These are phyloP conservation scores for Ia io DNA, from an alignment of 2,113 vertebrate genomes.

Conservation along the genomic window DNA sequence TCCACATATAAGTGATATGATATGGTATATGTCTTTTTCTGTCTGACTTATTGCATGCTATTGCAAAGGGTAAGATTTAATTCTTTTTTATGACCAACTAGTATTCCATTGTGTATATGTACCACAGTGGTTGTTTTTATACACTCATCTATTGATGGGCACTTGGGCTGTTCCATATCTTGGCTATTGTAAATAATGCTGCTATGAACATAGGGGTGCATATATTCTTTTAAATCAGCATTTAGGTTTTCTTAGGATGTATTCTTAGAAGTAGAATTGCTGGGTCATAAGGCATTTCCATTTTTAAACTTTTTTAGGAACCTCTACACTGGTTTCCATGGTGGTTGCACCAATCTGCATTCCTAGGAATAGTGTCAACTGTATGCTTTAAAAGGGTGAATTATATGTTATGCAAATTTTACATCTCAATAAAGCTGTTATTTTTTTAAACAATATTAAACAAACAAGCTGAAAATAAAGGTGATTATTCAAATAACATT, in stretches of 20 bases:
- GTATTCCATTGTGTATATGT: not conserved
- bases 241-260: not conserved
- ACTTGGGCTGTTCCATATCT: not conserved
- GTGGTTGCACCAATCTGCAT: not conserved
- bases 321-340: not conserved
- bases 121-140: not conserved
- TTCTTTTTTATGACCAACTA: not conserved
- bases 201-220: not conserved
- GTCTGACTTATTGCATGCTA: not conserved
- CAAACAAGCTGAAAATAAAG: constrained; percentile 4
- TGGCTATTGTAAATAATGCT: not conserved
- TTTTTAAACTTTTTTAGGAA: not conserved
- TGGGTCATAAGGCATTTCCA: not conserved
- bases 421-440: not conserved
- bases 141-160: not conserved
- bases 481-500: constrained; percentile 32
- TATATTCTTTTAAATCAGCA: not conserved
- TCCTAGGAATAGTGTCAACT: not conserved
- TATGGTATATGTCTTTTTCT: not conserved
- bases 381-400: not conserved
- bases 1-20: not conserved
- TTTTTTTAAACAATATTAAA: constrained; percentile 37
- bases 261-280: not conserved
- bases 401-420: not conserved
- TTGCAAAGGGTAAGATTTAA: not conserved